A percentile compares a stretch with the other conserved stretches of the same genome.
Evolutionary conservation across 1,140 invertebrate genomes (phyloP).

Genomic region (Lepidurus couesii): DNA sequence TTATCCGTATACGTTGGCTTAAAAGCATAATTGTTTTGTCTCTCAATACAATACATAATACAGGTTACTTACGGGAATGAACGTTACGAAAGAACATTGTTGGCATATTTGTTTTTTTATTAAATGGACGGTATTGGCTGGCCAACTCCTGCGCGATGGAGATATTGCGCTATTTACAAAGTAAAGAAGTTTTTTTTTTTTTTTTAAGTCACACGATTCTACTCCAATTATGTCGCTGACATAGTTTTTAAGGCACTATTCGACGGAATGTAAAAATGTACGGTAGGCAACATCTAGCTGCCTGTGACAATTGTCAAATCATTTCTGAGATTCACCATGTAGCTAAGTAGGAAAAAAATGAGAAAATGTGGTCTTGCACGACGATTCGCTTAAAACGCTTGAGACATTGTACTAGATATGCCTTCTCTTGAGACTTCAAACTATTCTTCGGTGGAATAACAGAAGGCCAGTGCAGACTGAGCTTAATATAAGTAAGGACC

Average conservation of each 20-base stretch:
- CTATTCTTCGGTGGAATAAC: background rate
- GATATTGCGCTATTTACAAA: constrained; percentile 2
- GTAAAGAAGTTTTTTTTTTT: background rate
- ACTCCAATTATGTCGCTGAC: background rate
- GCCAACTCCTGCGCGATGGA: background rate
- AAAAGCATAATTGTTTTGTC: too few relatives aligned
- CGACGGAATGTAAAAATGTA: background rate
- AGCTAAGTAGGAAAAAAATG: background rate
- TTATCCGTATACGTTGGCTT: too few relatives aligned
- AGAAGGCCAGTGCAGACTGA: constrained; percentile 14
- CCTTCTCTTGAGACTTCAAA: background rate
- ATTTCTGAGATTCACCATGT: background rate
- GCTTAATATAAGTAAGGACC: constrained; percentile 21
- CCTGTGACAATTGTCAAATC: background rate
- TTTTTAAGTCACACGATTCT: background rate
- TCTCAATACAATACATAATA: too few relatives aligned
- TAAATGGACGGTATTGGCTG: background rate
- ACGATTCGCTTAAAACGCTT: background rate
- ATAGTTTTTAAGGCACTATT: background rate
- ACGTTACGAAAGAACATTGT: too few relatives aligned
- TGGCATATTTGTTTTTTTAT: background rate
- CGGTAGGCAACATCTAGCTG: background rate
- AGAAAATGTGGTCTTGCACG: background rate
- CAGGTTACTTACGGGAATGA: too few relatives aligned
- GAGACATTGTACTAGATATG: background rate